Percentiles rank a stretch among this genome's conserved stretches.
Evolutionary conservation across 2,113 vertebrate genomes (phyloP).

Genomic region (Xiphorhynchus elegans): DNA sequence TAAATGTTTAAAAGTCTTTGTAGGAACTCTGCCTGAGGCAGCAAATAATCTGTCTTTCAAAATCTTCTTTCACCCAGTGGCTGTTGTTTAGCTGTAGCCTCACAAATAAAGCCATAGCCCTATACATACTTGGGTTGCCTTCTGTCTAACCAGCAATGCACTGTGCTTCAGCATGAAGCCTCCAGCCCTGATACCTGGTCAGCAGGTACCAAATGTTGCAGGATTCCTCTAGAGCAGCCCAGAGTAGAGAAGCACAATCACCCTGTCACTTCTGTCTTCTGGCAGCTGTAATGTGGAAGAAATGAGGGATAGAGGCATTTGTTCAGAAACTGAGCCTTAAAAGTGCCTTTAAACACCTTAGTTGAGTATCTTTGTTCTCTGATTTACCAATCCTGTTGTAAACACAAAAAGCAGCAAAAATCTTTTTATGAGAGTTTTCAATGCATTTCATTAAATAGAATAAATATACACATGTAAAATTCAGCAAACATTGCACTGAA

Average conservation of each 20-base stretch:
- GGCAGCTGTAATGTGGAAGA: background rate
- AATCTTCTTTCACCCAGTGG: background rate
- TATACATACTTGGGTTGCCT: background rate
- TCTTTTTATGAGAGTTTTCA: background rate
- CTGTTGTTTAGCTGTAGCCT: background rate
- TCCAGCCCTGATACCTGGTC: background rate
- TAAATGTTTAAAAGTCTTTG: background rate
- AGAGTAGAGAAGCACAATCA: background rate
- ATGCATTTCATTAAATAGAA: background rate
- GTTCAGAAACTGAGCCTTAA: background rate
- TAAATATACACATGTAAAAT: background rate
- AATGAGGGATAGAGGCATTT: background rate
- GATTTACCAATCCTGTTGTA: background rate
- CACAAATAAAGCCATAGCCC: background rate
- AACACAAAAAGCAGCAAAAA: background rate
- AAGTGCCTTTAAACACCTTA: background rate
- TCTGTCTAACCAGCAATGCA: background rate
- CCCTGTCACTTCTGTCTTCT: background rate
- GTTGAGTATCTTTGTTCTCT: background rate
- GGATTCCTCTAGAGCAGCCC: background rate
- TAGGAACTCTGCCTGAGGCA: background rate
- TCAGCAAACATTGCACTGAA: background rate
- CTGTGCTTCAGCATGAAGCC: background rate
- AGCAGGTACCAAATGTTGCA: rapidly evolving
- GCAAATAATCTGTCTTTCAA: background rate